Percentiles rank a stretch among this genome's conserved stretches.
phyloP scores from a whole-genome alignment of 92 coral and sea anemone genomes.

The Epizoanthus rinbou region DNA sequence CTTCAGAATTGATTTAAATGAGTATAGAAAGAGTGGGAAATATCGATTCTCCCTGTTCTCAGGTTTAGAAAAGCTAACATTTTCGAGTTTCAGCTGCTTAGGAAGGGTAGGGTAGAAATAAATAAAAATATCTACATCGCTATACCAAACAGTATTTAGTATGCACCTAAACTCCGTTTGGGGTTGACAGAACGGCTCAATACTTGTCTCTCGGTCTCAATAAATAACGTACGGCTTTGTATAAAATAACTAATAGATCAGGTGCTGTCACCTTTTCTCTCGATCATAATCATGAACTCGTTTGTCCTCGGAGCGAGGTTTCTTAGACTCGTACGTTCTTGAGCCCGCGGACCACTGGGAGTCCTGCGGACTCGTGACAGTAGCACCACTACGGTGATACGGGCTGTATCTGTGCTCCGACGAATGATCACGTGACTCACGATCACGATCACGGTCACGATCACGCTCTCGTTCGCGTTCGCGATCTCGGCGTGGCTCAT shows the following conservation, averaged over 20 bases:
- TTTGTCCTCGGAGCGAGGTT: constrained; percentile 67
- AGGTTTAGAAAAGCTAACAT: too few species aligned
- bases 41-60: too few species aligned
- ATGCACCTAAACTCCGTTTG: too few species aligned
- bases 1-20: too few species aligned
- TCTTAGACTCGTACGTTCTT: constrained; percentile 59
- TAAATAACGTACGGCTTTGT: constrained; percentile 6
- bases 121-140: too few species aligned
- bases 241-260: neutral
- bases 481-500: constrained; percentile 32
- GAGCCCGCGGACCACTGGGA: constrained; percentile 45
- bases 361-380: constrained; percentile 35
- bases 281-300: constrained; percentile 66
- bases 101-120: too few species aligned
- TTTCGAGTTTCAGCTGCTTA: too few species aligned
- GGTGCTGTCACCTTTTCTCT: constrained; percentile 70
- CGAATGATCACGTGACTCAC: constrained; percentile 79
- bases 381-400: neutral
- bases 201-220: neutral
- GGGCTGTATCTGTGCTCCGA: constrained; percentile 60
- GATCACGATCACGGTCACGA: constrained; percentile 57
- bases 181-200: too few species aligned
- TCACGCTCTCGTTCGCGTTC: constrained; percentile 29
- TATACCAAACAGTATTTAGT: too few species aligned
- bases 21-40: too few species aligned